A percentile compares a stretch with the other conserved stretches of the same genome.
Conservation (phyloP, 2,888 invertebrate genomes). For the Nephrotoma appendiculata region DNA sequence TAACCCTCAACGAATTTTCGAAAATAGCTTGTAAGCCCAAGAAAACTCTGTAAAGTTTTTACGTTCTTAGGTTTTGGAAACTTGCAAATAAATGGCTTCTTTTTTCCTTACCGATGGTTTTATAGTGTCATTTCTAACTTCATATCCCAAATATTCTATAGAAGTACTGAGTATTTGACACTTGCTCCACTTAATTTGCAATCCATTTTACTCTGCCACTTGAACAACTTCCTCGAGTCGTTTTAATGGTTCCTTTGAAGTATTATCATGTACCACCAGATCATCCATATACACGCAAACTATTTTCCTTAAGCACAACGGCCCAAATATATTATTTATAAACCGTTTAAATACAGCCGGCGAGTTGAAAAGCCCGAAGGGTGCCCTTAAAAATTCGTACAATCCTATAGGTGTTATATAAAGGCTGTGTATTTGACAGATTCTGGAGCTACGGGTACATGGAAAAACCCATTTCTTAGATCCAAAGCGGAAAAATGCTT, state of each 20-base stretch:
- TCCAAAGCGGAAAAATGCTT: conserved; percentile 21
- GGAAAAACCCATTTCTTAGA: conserved; percentile 22
- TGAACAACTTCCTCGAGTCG: too few species aligned
- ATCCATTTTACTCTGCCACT: too few species aligned
- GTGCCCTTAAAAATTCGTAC: neutral
- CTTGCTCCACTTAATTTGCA: too few species aligned
- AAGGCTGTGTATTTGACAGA: conserved; percentile 13
- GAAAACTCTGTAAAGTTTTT: too few species aligned
- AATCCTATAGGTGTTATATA: conserved; percentile 5
- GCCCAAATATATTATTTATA: neutral
- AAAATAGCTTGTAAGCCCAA: too few species aligned
- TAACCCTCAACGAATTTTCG: too few species aligned
- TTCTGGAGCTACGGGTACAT: conserved; percentile 17
- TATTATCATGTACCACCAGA: neutral
- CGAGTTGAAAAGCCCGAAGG: neutral
- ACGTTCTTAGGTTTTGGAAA: too few species aligned
- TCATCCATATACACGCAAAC: neutral
- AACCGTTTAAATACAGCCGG: neutral
- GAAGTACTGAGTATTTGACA: too few species aligned
- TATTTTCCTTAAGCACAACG: neutral
- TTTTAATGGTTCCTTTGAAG: neutral
- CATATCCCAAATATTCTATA: too few species aligned
- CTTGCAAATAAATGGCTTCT: too few species aligned
- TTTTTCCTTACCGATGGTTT: too few species aligned
- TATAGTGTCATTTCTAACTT: too few species aligned